Evolutionary conservation across 2,888 invertebrate species (phyloP), one percentile per base, ranked within the genome.

Genomic region (Philopedon plagiatum): DNA sequence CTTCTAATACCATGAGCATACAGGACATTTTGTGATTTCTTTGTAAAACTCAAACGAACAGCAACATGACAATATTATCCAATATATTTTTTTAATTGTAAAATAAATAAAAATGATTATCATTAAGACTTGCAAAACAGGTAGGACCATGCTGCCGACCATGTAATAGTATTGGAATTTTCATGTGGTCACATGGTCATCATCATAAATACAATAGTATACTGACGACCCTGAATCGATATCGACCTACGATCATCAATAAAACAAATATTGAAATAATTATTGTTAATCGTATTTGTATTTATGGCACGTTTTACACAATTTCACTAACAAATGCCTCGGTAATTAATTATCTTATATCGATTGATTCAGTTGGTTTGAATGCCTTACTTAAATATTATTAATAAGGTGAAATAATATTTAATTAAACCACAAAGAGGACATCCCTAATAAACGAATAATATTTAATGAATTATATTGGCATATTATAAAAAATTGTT

Each of bases 181-280:
- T 26, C 13, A 26, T 54, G 51, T 54, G 51, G 51, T 54, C 51
- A 54, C 26, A 29, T 29, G 15, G 29, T 13, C 26, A 15, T 18
- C 29, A 54, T 15, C n/a, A 54, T 29, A 49, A n/a, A 49, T n/a
- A 44, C 44, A 46, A 39, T 46, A 21, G 26, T 13, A 29, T 29
- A 54, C 18, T 29, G 29, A 4, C 23, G 51, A 29, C 51, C 51
- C 51, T 54, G 51, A 54, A 54, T 26, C 29, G 29, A 54, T 54
- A 23, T 1, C 23, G 21, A 32, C 15, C 29, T 21, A 54, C 15
- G 29, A 54, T 18, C 15, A 15, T 15, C 51, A 54, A 29, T 18
- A 54, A 54, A 54, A 54, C 51, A 54, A 54, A 54, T 54, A 54
- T 46, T 46, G 46, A 11, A 29, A 15, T 32, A 32, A 26, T 51